Conservation (phyloP, 2,113 vertebrate species). For the Protobothrops mucrosquamatus region DNA sequence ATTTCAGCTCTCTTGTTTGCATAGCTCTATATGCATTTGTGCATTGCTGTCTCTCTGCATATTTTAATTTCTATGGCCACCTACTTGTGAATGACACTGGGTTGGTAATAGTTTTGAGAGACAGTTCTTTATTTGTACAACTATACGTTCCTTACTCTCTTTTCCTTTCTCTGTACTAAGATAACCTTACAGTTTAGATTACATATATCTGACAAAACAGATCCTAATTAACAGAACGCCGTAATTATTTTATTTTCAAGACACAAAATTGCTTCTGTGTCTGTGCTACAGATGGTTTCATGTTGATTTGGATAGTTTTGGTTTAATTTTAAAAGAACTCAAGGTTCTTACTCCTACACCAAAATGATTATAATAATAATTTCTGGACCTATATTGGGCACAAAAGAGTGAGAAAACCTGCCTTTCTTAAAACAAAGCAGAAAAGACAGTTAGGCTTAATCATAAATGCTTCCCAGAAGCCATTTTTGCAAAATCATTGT, state of each 20-base stretch:
- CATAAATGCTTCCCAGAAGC: neutral
- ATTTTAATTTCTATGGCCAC: neutral
- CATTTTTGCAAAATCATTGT: neutral
- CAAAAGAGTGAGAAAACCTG: neutral
- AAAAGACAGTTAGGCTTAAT: neutral
- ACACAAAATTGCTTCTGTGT: neutral
- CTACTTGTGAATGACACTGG: neutral
- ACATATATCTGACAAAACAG: neutral
- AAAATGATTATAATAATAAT: neutral
- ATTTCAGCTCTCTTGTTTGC: neutral
- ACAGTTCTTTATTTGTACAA: neutral
- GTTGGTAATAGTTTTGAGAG: neutral
- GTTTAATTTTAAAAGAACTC: neutral
- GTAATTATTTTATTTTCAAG: neutral
- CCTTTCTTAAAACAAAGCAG: neutral
- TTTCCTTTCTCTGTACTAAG: neutral
- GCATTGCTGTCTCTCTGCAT: neutral
- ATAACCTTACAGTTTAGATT: neutral
- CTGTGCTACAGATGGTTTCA: neutral
- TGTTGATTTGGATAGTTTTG: neutral
- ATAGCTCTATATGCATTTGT: neutral
- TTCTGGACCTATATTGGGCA: neutral
- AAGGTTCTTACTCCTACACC: neutral
- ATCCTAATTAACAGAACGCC: neutral
- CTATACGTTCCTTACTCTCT: neutral